A percentile compares a stretch with the other conserved stretches of the same genome.
Evolutionary conservation across 2,113 vertebrate genomes (phyloP).

Genomic region (Cinclus mexicanus): DNA sequence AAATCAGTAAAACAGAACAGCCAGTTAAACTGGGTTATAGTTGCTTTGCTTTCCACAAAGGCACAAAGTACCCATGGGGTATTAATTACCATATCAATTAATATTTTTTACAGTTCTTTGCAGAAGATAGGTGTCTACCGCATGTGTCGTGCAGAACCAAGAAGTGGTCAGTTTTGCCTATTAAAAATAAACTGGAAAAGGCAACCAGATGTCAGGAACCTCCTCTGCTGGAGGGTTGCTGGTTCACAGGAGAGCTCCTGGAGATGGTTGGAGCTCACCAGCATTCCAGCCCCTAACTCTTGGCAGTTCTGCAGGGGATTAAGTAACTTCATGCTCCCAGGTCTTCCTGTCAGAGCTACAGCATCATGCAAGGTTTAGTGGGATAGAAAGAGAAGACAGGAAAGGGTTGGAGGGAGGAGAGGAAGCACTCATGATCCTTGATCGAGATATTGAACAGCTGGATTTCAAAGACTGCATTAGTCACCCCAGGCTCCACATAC

Average conservation of each 20-base stretch:
- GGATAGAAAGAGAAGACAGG: not conserved
- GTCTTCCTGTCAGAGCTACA: not conserved
- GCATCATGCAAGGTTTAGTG: not conserved
- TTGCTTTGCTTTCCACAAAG: constrained; percentile 23
- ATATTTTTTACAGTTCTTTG: not conserved
- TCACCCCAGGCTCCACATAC: not conserved
- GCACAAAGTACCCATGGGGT: not conserved
- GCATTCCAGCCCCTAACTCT: not conserved
- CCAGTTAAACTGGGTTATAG: not conserved
- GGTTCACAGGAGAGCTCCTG: not conserved
- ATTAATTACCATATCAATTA: constrained; percentile 11
- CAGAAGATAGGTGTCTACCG: not conserved
- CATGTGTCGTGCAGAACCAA: not conserved
- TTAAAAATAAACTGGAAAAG: not conserved
- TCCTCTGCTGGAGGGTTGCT: not conserved
- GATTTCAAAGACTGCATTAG: constrained; percentile 4
- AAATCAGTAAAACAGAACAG: not conserved
- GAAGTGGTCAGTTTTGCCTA: not conserved
- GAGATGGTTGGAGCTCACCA: not conserved
- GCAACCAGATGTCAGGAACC: not conserved
- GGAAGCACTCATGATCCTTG: not conserved
- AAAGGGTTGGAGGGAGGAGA: not conserved
- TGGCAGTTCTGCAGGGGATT: not conserved
- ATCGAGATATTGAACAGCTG: constrained; percentile 22
- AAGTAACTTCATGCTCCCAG: not conserved